Evolutionary conservation across 2,888 invertebrate genomes (phyloP), one percentile per base, ranked within the genome.

Genomic region (Unio pictorum): DNA sequence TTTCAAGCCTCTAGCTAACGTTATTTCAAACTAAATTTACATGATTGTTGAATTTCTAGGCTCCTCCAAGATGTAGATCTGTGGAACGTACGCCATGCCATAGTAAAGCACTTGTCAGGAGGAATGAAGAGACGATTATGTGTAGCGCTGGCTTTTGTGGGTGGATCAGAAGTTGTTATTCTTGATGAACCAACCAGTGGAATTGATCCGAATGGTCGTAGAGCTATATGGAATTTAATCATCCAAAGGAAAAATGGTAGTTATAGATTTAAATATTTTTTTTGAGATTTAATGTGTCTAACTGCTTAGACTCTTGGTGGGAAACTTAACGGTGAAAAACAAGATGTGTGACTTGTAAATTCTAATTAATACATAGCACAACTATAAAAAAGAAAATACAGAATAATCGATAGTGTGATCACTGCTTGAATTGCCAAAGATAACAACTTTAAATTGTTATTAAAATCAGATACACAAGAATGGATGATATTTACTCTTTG

Each of bases 91-190:
- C 83, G 86, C 56, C 72, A 89, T 68, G 80, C 85, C 34, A 68
- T 80, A 18, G 89, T 86, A 1, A 80, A 78, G 17, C 74, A 89
- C 30, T 75, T 91, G 57, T 90, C 90, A 2, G 91, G 91, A 7
- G 91, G 91, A 1, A 88, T 90, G 86, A 84, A 87, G 73, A 78
- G 91, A n/a, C 80, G 91, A 23, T 82, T 91, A 4, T 90, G 89
- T 77, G 90, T 91, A 26, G 90, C 89, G 3, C 78, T 91, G 60
- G 91, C 91, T 5, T 91, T 91, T 79, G 86, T 90, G 55, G 91
- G 90, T 8, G 90, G 88, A 2, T 90, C 90, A 5, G 83, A 86
- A 71, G 84, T 88, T 4, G 84, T 91, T 57, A 87, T 91, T 56
- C 81, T 91, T 62, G 91, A 91, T 77, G 91, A 91, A 69, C 90